Evolutionary conservation across 2,888 invertebrate genomes (phyloP).

Genomic region (Leucoma salicis): DNA sequence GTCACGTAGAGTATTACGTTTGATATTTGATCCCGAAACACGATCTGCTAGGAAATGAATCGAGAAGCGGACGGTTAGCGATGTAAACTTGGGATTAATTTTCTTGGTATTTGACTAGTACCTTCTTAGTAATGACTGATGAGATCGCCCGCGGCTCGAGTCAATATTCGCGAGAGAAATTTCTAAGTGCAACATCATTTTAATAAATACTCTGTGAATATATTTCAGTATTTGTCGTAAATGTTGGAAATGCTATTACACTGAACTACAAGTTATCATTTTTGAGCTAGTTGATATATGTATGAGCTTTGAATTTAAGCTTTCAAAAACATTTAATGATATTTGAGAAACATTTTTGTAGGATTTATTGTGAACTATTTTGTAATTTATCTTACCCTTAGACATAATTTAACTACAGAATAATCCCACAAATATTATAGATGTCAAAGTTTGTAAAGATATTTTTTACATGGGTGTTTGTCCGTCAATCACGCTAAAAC

Average conservation of each 20-base stretch:
- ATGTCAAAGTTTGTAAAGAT: no score
- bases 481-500: no score
- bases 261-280: constrained; percentile 19
- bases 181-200: constrained; percentile 53
- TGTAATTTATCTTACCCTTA: no score
- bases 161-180: constrained; percentile 45
- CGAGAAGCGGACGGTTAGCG: constrained; percentile 51
- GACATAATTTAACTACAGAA: no score
- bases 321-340: constrained; percentile 15
- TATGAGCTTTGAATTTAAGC: constrained; percentile 19
- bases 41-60: constrained; percentile 49
- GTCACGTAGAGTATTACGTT: constrained; percentile 77
- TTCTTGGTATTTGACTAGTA: constrained; percentile 54
- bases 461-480: no score
- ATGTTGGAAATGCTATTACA: constrained; percentile 37
- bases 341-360: constrained; percentile 18
- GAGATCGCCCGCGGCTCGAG: constrained; percentile 45
- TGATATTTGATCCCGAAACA: constrained; percentile 44
- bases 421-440: no score
- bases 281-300: constrained; percentile 30
- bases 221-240: constrained; percentile 41
- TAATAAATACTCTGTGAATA: constrained; percentile 38
- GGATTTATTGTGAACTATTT: no score
- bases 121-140: constrained; percentile 48
- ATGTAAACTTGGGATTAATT: constrained; percentile 59